Percentiles rank a stretch among this genome's conserved stretches.
Evolutionary conservation across 2,113 vertebrate species (phyloP).

Genomic region (Stigmatopora argus): DNA sequence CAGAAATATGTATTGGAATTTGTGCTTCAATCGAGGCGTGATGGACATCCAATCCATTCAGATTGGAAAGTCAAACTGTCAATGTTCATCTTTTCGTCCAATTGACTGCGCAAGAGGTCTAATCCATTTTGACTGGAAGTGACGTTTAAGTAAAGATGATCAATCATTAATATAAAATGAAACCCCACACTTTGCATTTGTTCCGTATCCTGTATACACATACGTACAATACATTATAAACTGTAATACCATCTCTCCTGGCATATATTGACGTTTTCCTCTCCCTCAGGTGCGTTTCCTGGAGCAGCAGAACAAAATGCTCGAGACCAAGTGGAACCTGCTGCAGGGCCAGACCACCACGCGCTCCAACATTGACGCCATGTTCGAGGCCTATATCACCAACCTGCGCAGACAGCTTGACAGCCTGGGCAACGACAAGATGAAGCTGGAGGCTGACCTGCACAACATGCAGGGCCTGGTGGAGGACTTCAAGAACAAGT

Average conservation of each 20-base stretch:
- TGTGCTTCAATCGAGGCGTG: neutral
- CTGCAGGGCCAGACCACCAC: slow-evolving; percentile 84
- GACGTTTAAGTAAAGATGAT: too few species aligned
- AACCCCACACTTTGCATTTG: neutral
- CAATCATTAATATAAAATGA: neutral
- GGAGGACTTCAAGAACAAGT: slow-evolving; percentile 96
- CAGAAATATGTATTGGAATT: neutral
- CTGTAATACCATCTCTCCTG: neutral
- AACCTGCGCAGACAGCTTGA: slow-evolving; percentile 84
- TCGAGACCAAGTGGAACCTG: slow-evolving; percentile 94
- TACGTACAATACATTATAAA: neutral
- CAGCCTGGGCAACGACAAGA: slow-evolving; percentile 78
- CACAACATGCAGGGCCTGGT: slow-evolving; percentile 88
- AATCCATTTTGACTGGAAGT: too few species aligned
- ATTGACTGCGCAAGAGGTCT: too few species aligned
- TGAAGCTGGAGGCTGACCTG: slow-evolving; percentile 85
- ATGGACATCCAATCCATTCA: too few species aligned
- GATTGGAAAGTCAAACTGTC: too few species aligned
- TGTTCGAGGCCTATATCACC: slow-evolving; percentile 82
- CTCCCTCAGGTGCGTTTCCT: slow-evolving; percentile 82
- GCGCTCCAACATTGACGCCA: slow-evolving; percentile 76
- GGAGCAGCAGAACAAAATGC: slow-evolving; percentile 97
- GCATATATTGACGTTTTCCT: neutral
- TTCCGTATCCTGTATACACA: neutral
- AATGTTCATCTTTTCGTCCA: too few species aligned